Conservation (phyloP, 2,888 invertebrate species). For the Amblyjoppa proteus region DNA sequence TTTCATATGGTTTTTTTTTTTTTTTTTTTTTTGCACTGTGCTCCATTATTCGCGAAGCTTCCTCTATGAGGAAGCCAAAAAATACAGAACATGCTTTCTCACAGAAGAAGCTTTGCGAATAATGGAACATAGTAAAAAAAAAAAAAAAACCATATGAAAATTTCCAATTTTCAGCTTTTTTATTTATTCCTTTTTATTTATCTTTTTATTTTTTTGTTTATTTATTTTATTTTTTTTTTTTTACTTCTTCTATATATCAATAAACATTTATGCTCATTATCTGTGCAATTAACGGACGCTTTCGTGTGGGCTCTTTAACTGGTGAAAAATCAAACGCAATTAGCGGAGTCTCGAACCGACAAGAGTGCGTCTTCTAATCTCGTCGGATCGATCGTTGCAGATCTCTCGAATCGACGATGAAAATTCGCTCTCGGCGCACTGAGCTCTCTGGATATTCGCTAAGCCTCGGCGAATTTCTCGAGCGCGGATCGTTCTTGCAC, state of each 20-base stretch:
- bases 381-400: conserved; percentile 4
- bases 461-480: conserved; percentile 30
- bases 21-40: no score
- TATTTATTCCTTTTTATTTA: no score
- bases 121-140: no score
- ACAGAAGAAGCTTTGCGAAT: no score
- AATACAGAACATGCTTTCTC: no score
- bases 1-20: no score
- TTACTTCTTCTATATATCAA: conserved; percentile 9
- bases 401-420: conserved; percentile 18
- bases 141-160: no score
- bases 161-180: no score
- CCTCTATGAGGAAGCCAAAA: no score
- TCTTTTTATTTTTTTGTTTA: no score
- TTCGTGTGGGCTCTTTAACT: conserved; percentile 5
- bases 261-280: neutral
- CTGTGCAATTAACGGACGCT: neutral
- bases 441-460: neutral
- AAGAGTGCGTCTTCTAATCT: conserved; percentile 4
- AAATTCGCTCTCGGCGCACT: neutral
- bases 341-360: conserved; percentile 10
- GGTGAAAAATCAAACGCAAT: conserved; percentile 32
- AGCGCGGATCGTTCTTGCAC: conserved; percentile 2
- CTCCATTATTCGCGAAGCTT: no score
- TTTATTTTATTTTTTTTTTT: neutral